Percentiles rank a stretch among this genome's conserved stretches.
Conservation (phyloP, 2,113 vertebrate genomes). For the Rhea pennata region DNA sequence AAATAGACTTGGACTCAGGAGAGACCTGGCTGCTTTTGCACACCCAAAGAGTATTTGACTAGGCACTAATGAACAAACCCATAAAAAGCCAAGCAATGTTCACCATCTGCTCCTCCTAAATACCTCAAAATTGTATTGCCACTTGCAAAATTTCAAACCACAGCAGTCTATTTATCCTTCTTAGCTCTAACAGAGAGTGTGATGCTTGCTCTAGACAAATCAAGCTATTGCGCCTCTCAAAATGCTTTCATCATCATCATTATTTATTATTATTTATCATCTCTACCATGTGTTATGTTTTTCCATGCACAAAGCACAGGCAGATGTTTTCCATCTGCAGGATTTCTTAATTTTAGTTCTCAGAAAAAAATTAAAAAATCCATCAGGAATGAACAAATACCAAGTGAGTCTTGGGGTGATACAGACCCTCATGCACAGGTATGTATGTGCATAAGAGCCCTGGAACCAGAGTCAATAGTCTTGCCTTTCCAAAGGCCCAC, state of each 20-base stretch:
- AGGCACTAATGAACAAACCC: neutral
- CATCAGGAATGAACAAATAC: neutral
- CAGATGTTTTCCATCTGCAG: conserved; percentile 68
- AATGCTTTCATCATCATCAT: conserved; percentile 53
- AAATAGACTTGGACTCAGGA: conserved; percentile 8
- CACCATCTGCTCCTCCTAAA: conserved; percentile 16
- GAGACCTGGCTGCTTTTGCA: conserved; percentile 7
- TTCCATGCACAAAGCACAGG: conserved; percentile 51
- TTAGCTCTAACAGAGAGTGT: neutral
- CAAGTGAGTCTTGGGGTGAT: neutral
- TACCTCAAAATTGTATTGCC: neutral
- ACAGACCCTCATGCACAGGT: neutral
- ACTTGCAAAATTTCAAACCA: conserved; percentile 39
- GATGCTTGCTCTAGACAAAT: conserved; percentile 34
- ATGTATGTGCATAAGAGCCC: neutral
- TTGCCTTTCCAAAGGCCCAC: neutral
- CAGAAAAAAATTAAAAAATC: neutral
- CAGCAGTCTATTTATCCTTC: conserved; percentile 22
- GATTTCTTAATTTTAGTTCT: conserved; percentile 56
- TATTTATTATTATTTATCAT: conserved; percentile 72
- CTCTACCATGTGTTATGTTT: conserved; percentile 48
- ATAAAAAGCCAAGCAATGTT: neutral
- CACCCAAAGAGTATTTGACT: conserved; percentile 16
- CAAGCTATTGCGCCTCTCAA: conserved; percentile 8
- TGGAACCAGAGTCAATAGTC: neutral